A percentile compares a stretch with the other conserved stretches of the same genome.
Evolutionary conservation across 2,888 invertebrate genomes (phyloP).

Genomic region (Sclerodermus sp.): DNA sequence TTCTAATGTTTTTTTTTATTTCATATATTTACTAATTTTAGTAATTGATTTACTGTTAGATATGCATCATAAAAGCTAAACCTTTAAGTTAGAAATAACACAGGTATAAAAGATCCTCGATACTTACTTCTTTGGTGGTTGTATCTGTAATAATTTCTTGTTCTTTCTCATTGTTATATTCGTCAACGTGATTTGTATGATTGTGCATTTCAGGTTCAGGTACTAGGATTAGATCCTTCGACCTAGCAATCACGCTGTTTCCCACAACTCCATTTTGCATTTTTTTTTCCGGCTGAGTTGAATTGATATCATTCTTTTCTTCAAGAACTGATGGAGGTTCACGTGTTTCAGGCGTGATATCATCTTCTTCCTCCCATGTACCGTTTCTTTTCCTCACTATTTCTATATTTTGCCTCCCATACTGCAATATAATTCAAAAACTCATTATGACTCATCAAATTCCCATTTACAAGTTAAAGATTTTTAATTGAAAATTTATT

Average conservation of each 20-base stretch:
- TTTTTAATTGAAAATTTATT: background rate
- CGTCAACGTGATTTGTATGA: slow-evolving; percentile 50
- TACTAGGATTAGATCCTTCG: slow-evolving; percentile 71
- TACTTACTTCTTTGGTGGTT: slow-evolving; percentile 31
- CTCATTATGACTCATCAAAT: too few relatives aligned
- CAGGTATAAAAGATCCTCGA: background rate
- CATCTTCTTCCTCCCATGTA: slow-evolving; percentile 61
- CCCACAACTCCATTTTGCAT: slow-evolving; percentile 52
- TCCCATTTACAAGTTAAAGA: background rate
- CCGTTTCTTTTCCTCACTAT: slow-evolving; percentile 57
- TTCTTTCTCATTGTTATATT: background rate
- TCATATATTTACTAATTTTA: too few relatives aligned
- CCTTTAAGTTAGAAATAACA: too few relatives aligned
- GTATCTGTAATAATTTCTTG: background rate
- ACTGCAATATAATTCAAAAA: slow-evolving; percentile 61
- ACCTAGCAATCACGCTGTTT: slow-evolving; percentile 70
- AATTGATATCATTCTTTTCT: slow-evolving; percentile 16
- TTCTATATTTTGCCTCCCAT: slow-evolving; percentile 73
- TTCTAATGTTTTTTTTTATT: too few relatives aligned
- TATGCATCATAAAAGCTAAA: too few relatives aligned
- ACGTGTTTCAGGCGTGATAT: slow-evolving; percentile 36
- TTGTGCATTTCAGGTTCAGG: slow-evolving; percentile 71
- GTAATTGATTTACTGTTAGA: too few relatives aligned
- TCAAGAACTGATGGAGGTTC: slow-evolving; percentile 27
- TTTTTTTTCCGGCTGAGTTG: slow-evolving; percentile 22